These are phyloP conservation scores for Lepidochitona cinerea DNA, from an alignment of 2,888 invertebrate species.

Conservation along the genomic window DNA sequence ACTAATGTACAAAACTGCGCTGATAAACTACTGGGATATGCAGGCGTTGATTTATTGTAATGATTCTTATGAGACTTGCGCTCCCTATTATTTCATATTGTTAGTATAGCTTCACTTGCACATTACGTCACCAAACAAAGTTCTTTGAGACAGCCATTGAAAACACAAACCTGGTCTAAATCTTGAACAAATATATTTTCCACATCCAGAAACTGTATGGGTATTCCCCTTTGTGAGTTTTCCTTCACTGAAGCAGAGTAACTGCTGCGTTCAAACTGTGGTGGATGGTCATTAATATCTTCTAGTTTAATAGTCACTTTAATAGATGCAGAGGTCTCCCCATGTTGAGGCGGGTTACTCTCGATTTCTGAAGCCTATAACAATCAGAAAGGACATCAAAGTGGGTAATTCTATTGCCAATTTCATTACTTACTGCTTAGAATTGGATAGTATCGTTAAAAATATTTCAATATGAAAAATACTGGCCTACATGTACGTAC, in stretches of 20 bases:
- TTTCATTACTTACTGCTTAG: background rate
- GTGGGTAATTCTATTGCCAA: background rate
- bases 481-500: too few species aligned
- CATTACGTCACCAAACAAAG: too few species aligned
- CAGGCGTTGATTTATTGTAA: too few species aligned
- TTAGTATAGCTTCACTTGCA: too few species aligned
- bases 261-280: conserved; percentile 76
- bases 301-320: conserved; percentile 69
- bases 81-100: too few species aligned
- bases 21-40: too few species aligned
- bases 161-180: conserved; percentile 35
- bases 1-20: too few species aligned
- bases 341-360: conserved; percentile 38
- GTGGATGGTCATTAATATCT: conserved; percentile 76
- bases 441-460: background rate
- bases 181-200: conserved; percentile 26
- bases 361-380: conserved; percentile 67
- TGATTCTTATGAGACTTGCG: too few species aligned
- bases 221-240: conserved; percentile 33
- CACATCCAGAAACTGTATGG: conserved; percentile 24
- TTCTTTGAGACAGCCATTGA: too few species aligned
- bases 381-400: too few species aligned
- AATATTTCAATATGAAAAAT: background rate
- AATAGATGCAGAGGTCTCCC: conserved; percentile 65
- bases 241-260: conserved; percentile 32